Evolutionary conservation across 2,888 invertebrate genomes (phyloP).

Genomic region (Latrodectus hesperus): DNA sequence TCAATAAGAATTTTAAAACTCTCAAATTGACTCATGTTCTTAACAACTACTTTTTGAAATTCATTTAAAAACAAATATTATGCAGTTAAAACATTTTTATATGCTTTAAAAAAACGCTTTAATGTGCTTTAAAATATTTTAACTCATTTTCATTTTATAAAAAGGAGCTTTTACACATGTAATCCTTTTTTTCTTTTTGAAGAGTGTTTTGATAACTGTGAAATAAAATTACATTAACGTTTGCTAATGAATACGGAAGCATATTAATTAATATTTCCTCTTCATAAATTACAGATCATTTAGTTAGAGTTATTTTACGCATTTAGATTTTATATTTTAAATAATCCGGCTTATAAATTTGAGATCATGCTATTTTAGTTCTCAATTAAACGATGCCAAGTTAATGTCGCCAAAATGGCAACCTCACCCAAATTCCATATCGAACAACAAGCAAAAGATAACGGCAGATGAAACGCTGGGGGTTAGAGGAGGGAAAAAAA

Average conservation of each 20-base stretch:
- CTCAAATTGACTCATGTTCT: too few species aligned
- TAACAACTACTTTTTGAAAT: too few species aligned
- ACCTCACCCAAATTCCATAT: constrained; percentile 25
- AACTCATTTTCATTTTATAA: too few species aligned
- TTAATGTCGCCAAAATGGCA: constrained; percentile 13
- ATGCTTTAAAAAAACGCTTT: too few species aligned
- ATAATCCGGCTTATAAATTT: neutral
- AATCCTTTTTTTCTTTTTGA: too few species aligned
- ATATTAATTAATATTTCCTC: neutral
- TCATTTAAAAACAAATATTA: too few species aligned
- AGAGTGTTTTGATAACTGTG: neutral
- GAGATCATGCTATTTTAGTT: too few species aligned
- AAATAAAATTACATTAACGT: neutral
- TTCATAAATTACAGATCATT: neutral
- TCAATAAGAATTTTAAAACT: too few species aligned
- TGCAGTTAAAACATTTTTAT: too few species aligned
- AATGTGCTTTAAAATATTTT: too few species aligned
- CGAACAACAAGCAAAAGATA: constrained; percentile 52
- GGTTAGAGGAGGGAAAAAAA: constrained; percentile 16
- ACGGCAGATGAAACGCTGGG: constrained; percentile 47
- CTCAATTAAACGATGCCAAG: neutral
- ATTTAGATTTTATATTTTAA: neutral
- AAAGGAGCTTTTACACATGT: too few species aligned
- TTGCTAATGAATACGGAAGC: neutral
- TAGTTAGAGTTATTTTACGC: neutral